Base-by-base conservation (phyloP, 2,888 invertebrate genomes). In the Hypena proboscidalis region DNA sequence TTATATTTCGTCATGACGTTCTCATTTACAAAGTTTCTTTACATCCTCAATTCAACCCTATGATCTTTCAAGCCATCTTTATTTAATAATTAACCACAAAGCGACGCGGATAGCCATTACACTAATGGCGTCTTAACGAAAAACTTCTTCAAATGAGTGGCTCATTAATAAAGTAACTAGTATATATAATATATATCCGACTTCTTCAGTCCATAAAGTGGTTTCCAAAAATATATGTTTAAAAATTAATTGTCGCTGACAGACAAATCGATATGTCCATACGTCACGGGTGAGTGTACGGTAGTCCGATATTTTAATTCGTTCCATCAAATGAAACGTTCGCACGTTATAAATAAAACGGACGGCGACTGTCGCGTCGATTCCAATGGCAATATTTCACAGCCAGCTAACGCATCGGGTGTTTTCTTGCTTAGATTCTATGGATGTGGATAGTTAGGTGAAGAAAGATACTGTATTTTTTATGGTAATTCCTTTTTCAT, bases 301-400 rank as follows among this genome's bases (percentile, higher is more conserved):
- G 45, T 47, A 64, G 49, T 36, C 59, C 47, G 67, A 60, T 74
- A 74, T 74, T 74, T 67, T 67, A 81, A 83, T 81, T 77, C 77
- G 65, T 72, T 75, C 70, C 77, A 83, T 84, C 83, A 79, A 83
- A 78, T 67, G 71, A 61, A 69, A 70, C 71, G 76, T 80, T 80
- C 73, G 72, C 81, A 80, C 79, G 80, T 79, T 86, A 87, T 88
- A 87, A 86, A 89, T 88, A 87, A 85, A 81, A 73, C 69, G 57
- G 71, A 63, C 70, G 74, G 74, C 71, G 67, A 74, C 80, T 85
- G 90, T 89, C 90, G 80, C 68, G 77, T 71, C 85, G 85, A 86
- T 85, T 83, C 80, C 68, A 66, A 58, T 58, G 54, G 87, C 82
- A 89, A 90, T 89, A 89, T 89, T 79, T 90, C 88, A 89, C 75